phyloP scores from a whole-genome alignment of 2,797 vertebrate species.

The Melanotaenia maccullochi region DNA sequence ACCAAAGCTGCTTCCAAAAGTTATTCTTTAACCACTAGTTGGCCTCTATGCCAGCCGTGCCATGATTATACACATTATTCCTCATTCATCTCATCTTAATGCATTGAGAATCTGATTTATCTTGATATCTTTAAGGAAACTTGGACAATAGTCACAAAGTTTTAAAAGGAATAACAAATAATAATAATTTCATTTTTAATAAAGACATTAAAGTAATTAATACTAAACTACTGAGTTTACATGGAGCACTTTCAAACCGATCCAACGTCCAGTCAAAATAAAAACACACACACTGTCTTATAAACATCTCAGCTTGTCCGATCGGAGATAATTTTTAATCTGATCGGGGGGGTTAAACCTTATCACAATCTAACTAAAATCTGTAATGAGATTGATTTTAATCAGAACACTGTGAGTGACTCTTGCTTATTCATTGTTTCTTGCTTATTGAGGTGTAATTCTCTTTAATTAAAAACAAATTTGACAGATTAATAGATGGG shows the following conservation, averaged over 20 bases:
- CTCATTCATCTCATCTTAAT: constrained; percentile 7
- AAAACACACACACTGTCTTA: too few relatives aligned
- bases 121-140: background rate
- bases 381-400: too few relatives aligned
- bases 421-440: too few relatives aligned
- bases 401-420: too few relatives aligned
- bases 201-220: background rate
- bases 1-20: constrained; percentile 20
- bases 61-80: background rate
- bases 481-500: background rate
- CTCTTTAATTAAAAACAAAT: background rate
- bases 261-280: too few relatives aligned
- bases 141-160: background rate
- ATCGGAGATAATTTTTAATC: too few relatives aligned
- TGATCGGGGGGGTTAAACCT: too few relatives aligned
- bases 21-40: constrained; percentile 15
- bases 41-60: constrained; percentile 16
- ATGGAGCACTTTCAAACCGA: too few relatives aligned
- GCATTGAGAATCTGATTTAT: background rate
- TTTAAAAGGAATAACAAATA: background rate
- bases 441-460: too few relatives aligned
- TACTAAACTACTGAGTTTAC: too few relatives aligned
- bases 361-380: too few relatives aligned
- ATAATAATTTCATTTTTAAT: background rate
- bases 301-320: too few relatives aligned